These are phyloP conservation scores for Manis pentadactyla DNA, from an alignment of 2,797 vertebrate genomes.

Conservation along the genomic window DNA sequence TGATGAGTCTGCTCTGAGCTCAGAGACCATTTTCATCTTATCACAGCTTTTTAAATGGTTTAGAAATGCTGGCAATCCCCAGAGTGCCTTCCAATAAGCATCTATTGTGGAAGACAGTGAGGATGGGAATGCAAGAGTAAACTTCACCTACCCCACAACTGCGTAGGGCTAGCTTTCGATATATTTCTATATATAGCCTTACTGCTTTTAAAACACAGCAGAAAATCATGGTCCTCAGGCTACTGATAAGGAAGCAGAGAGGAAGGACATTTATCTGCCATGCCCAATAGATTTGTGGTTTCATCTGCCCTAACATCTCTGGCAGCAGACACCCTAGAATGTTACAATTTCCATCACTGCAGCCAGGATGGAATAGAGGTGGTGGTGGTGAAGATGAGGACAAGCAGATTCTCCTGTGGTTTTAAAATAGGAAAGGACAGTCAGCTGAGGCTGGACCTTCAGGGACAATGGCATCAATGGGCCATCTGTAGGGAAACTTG, in stretches of 20 bases:
- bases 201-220: slow-evolving; percentile 20
- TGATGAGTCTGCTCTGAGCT: background rate
- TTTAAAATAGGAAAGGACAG: background rate
- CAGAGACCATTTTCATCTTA: background rate
- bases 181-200: slow-evolving; percentile 25
- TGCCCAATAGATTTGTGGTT: background rate
- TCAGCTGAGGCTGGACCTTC: background rate
- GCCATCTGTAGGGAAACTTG: background rate
- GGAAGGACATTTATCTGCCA: background rate
- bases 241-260: background rate
- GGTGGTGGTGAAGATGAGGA: too few species aligned
- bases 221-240: background rate
- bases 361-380: background rate
- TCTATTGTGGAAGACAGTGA: background rate
- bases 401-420: background rate
- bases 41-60: background rate
- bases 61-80: background rate
- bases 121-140: background rate
- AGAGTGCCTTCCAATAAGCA: background rate
- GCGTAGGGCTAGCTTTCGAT: background rate
- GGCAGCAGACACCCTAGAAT: background rate
- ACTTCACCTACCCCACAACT: background rate
- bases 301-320: background rate
- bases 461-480: background rate
- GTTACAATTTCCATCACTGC: background rate